Conservation (phyloP, 2,888 invertebrate genomes). For the Pogonocherus hispidulus region DNA sequence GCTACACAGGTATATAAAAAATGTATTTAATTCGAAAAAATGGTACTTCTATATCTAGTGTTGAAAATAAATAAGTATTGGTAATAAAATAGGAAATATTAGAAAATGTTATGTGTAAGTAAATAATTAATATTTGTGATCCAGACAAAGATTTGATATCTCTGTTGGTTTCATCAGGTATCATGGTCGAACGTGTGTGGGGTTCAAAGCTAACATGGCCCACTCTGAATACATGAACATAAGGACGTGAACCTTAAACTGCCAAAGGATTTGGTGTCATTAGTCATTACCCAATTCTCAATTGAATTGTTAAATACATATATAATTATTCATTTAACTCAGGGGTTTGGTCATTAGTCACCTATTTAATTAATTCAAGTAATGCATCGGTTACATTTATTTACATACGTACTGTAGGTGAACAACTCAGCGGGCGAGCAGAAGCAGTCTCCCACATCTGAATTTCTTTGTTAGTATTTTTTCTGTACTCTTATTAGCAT, state of each 20-base stretch:
- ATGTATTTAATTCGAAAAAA: neutral
- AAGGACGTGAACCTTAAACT: neutral
- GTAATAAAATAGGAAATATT: too few relatives aligned
- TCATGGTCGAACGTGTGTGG: neutral
- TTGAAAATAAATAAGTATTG: too few relatives aligned
- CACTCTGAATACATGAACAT: neutral
- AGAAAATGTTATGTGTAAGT: too few relatives aligned
- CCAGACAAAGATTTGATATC: neutral
- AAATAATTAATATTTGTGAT: neutral
- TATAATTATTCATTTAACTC: neutral
- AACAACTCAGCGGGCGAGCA: neutral
- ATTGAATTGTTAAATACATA: neutral
- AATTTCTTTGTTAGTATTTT: neutral
- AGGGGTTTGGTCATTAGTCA: conserved; percentile 1
- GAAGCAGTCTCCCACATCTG: neutral
- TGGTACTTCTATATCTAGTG: too few relatives aligned
- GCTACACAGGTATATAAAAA: too few relatives aligned
- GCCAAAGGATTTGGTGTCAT: neutral
- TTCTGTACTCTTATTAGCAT: too few relatives aligned
- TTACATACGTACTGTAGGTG: neutral
- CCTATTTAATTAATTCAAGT: neutral
- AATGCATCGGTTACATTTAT: neutral
- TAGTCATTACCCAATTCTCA: neutral
- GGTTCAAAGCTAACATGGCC: neutral
- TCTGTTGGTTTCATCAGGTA: neutral